Evolutionary conservation across 2,888 invertebrate genomes (phyloP), one percentile per base, ranked within the genome.

Genomic region (Bruchidius siliquastri): DNA sequence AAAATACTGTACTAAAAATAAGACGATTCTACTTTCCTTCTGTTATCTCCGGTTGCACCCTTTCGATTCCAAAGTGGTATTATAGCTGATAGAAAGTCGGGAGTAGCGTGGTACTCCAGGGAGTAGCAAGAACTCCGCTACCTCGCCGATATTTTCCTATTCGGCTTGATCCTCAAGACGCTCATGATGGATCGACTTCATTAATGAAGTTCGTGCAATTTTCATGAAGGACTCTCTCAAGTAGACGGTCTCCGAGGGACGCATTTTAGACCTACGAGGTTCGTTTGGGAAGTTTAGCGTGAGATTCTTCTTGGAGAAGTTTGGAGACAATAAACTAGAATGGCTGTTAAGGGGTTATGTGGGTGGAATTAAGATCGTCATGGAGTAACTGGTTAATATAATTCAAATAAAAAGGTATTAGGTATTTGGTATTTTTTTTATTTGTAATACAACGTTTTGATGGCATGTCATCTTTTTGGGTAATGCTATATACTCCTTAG

Each of bases 181-280:
- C 68, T 32, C 67, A 69, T 72, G 74, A 74, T 71, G 71, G 71
- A 74, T 74, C 67, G 72, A 68, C 21, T 30, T 72, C 73, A 75
- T 75, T 72, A 75, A 71, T 68, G 67, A 71, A 69, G 69, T 71
- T 74, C 71, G 69, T 74, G 72, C 70, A 74, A 74, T 73, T 74
- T 74, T 74, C 74, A 66, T 49, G 71, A 66, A 69, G 30, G 67
- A 69, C 68, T 73, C 69, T 69, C 67, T 18, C 32, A 74, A 69
- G 26, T 74, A 49, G n/a, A 30, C 67, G 70, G 49, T 30, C 69
- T 69, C 68, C 26, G 20, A 8, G 32, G 69, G 22, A 69, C 21
- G 10, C 10, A 4, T n/a, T 68, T 21, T 22, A 22, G 68, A 21
- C 22, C 21, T 68, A 68, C 68, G 22, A 68, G 68, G 21, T 3